Percentiles rank a stretch among this genome's conserved stretches.
These are phyloP conservation scores for Novumbra hubbsi DNA, from an alignment of 2,797 vertebrate species.

Conservation along the genomic window DNA sequence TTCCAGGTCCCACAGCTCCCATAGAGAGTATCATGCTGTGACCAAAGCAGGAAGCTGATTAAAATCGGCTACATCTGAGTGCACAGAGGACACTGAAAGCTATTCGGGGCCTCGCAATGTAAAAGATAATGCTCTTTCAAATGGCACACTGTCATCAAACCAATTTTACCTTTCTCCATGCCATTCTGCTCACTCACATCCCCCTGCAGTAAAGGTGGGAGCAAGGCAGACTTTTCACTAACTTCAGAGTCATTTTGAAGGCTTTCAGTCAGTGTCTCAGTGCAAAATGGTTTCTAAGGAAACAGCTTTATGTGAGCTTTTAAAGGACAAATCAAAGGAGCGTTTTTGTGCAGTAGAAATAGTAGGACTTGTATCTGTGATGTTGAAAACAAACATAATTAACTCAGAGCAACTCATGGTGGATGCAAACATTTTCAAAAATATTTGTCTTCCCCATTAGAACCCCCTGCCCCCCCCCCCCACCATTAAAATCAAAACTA, in stretches of 20 bases:
- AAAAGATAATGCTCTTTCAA: slow-evolving; percentile 46
- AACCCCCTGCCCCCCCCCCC: no score
- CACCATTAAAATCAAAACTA: no score
- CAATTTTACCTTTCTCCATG: slow-evolving; percentile 38
- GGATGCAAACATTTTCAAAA: no score
- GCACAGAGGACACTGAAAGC: slow-evolving; percentile 55
- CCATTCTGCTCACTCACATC: slow-evolving; percentile 23
- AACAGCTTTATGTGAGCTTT: not conserved
- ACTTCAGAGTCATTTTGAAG: slow-evolving; percentile 47
- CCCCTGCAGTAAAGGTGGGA: slow-evolving; percentile 18
- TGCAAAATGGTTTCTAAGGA: not conserved
- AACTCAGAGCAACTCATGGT: no score
- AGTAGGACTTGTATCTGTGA: not conserved
- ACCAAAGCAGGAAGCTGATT: slow-evolving; percentile 60
- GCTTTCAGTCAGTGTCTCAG: slow-evolving; percentile 35
- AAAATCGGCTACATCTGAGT: slow-evolving; percentile 63
- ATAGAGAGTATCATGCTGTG: slow-evolving; percentile 39
- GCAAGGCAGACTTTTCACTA: slow-evolving; percentile 40
- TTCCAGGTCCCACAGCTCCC: slow-evolving; percentile 39
- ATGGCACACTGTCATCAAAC: slow-evolving; percentile 43
- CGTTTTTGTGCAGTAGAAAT: not conserved
- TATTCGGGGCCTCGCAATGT: slow-evolving; percentile 56
- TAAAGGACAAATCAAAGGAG: slow-evolving; percentile 19
- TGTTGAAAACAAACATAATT: no score
- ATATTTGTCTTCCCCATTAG: no score